Conservation (phyloP, 1,140 invertebrate species). For the Thalassaphorura encarpata region DNA sequence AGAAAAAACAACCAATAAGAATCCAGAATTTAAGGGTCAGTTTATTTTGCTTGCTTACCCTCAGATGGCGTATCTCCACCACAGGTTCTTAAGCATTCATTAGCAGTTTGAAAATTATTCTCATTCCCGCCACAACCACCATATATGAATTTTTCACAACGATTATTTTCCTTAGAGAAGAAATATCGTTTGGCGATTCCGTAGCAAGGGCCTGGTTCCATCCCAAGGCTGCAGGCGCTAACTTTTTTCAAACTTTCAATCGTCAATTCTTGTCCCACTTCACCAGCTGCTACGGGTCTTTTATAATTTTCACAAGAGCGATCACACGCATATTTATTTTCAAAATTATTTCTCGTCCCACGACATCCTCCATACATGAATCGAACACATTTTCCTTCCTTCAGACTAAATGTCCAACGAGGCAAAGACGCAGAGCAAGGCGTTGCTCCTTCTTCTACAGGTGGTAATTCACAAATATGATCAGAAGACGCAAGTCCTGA, state of each 20-base stretch:
- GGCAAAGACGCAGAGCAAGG: constrained; percentile 24
- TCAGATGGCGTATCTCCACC: constrained; percentile 26
- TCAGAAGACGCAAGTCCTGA: background rate
- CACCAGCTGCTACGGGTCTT: background rate
- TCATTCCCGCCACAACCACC: constrained; percentile 37
- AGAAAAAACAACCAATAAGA: no score
- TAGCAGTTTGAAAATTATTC: constrained; percentile 35
- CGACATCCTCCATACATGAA: constrained; percentile 31
- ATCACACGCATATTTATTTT: constrained; percentile 18
- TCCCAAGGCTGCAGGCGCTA: constrained; percentile 2
- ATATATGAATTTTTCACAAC: constrained; percentile 24
- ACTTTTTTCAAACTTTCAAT: no score
- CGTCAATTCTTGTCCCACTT: background rate
- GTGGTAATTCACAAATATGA: constrained; percentile 12
- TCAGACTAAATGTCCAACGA: constrained; percentile 28
- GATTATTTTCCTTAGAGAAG: constrained; percentile 23
- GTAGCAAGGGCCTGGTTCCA: constrained; percentile 18
- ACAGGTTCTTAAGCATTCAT: constrained; percentile 33
- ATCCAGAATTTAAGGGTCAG: background rate
- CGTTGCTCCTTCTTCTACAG: background rate
- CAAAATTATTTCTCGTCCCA: constrained; percentile 27
- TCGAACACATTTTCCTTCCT: constrained; percentile 18
- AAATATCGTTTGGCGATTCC: constrained; percentile 11
- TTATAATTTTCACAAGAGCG: constrained; percentile 20
- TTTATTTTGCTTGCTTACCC: constrained; percentile 7